Evolutionary conservation across 2,888 invertebrate genomes (phyloP), one percentile per base, ranked within the genome.

Genomic region (Epinotia demarniana): DNA sequence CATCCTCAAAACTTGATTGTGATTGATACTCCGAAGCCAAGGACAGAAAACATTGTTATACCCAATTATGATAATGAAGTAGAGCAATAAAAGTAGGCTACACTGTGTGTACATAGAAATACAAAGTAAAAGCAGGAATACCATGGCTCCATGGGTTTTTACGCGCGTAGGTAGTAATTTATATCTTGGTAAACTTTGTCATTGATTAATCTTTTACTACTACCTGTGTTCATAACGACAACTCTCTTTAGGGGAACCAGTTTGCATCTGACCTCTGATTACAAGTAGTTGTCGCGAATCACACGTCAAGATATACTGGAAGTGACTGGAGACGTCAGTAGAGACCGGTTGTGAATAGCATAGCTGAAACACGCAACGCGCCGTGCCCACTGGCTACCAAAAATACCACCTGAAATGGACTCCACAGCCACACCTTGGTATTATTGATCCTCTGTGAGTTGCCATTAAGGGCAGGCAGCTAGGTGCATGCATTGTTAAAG

Each of bases 391-490:
- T 27, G 74, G 76, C 77, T 71, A 80, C 81, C 83, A 81, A 82
- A 84, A 85, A 83, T 79, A 79, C 77, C 80, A 55, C 43, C 27
- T 27, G 49, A 81, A 86, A 84, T 83, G 82, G 80, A 79, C 79
- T 78, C 75, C 81, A 82, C 81, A 82, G 78, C 75, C 81, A 82
- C 81, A 82, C 84, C 83, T 84, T 83, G 79, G 78, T 81, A 66
- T 70, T 87, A 90, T 90, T 81, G 90, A 90, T 75, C 72, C 61
- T 49, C 9, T 33, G 55, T 55, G 46, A 64, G 62, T 49, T 53
- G 23, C 18, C 60, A 64, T 53, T 64, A 53, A 23, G 60, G 43
- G 27, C 69, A 49, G 49, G 23, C 19, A 49, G 60, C 43, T 16
- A 49, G 46, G 16, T 57, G 19, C 55, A 69, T 63, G 63, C 18